Conservation (phyloP, 2,113 vertebrate genomes). For the Taurulus bubalis region DNA sequence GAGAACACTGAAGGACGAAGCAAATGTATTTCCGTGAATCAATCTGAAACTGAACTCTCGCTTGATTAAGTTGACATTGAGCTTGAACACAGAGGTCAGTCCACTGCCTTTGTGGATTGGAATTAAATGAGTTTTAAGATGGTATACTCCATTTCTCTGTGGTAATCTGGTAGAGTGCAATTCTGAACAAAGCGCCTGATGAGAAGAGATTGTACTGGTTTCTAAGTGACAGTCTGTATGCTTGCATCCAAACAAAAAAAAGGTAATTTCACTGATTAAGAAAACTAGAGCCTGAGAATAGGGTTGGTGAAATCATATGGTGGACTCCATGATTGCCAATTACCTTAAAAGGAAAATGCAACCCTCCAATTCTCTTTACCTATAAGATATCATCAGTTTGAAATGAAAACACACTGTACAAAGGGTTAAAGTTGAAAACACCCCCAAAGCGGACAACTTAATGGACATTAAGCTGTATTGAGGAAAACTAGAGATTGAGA, state of each 20-base stretch:
- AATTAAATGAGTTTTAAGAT: constrained; percentile 45
- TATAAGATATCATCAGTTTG: not conserved
- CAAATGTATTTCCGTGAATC: constrained; percentile 34
- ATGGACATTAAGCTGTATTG: no score
- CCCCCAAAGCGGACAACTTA: no score
- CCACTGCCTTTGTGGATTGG: constrained; percentile 29
- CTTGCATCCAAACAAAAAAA: not conserved
- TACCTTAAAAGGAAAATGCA: not conserved
- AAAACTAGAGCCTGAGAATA: not conserved
- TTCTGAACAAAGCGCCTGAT: not conserved
- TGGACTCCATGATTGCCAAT: not conserved
- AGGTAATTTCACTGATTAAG: not conserved
- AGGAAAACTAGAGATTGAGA: no score
- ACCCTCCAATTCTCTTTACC: not conserved
- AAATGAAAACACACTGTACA: no score
- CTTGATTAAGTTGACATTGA: constrained; percentile 51
- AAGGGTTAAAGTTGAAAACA: no score
- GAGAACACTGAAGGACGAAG: constrained; percentile 15
- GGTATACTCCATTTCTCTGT: constrained; percentile 13
- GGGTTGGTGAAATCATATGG: not conserved
- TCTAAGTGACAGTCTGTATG: not conserved
- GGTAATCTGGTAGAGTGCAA: constrained; percentile 3
- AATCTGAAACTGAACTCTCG: not conserved
- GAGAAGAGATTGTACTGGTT: not conserved
- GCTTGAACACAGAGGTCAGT: constrained; percentile 40